Evolutionary conservation across 2,888 invertebrate species (phyloP).

Genomic region (Campopleginae sp.): DNA sequence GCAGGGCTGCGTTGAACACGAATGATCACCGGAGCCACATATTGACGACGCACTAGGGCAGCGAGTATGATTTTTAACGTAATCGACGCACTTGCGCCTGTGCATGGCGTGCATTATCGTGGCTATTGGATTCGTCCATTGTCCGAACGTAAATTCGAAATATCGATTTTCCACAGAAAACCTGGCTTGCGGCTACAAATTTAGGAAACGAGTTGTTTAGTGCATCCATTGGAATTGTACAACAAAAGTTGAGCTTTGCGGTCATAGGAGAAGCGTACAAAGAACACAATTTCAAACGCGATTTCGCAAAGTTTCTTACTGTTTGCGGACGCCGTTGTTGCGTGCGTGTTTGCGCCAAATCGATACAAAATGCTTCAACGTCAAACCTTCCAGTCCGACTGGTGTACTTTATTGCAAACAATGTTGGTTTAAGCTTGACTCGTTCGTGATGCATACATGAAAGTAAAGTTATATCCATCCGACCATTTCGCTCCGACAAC

Average conservation of each 20-base stretch:
- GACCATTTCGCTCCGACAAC: neutral
- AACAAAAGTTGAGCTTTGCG: slow-evolving; percentile 15
- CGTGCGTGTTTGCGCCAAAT: slow-evolving; percentile 27
- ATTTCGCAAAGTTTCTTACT: slow-evolving; percentile 50
- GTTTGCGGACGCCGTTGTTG: slow-evolving; percentile 17
- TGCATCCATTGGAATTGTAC: slow-evolving; percentile 7
- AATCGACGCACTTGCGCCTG: neutral
- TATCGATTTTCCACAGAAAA: slow-evolving; percentile 16
- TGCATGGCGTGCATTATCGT: neutral
- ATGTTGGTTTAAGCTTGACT: neutral
- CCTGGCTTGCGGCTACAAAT: slow-evolving; percentile 1
- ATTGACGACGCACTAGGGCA: neutral
- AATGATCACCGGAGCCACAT: neutral
- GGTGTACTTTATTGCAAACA: neutral
- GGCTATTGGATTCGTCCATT: neutral
- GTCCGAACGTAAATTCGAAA: slow-evolving; percentile 14
- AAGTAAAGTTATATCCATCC: neutral
- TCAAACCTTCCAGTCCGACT: neutral
- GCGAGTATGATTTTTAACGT: neutral
- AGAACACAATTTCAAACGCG: slow-evolving; percentile 26
- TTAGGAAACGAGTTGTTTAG: slow-evolving; percentile 14
- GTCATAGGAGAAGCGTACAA: neutral
- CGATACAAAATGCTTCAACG: slow-evolving; percentile 27
- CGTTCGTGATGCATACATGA: neutral
- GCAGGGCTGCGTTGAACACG: too few relatives aligned